Percentiles rank a stretch among this genome's conserved stretches.
phyloP scores from a whole-genome alignment of 2,888 invertebrate genomes.

The Xestia ashworthii region DNA sequence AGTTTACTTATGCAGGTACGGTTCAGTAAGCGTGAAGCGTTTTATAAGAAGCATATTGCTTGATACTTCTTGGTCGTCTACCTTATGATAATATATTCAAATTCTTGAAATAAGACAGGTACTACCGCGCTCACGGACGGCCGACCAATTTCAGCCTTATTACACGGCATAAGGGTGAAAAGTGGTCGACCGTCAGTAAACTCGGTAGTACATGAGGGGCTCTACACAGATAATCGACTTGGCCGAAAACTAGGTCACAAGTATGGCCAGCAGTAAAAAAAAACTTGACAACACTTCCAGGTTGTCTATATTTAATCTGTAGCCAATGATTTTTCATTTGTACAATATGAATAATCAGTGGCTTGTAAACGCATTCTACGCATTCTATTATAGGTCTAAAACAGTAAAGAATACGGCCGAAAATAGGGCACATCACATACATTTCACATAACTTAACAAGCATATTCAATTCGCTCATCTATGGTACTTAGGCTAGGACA shows the following conservation, averaged over 20 bases:
- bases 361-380: conserved; percentile 67
- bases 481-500: neutral
- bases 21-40: neutral
- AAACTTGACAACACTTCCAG: conserved; percentile 79
- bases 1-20: neutral
- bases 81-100: no score
- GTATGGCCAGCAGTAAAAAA: conserved; percentile 48
- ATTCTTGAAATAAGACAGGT: no score
- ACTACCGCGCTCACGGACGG: no score
- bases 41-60: no score
- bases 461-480: neutral
- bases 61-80: no score
- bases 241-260: conserved; percentile 21
- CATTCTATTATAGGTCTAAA: conserved; percentile 24
- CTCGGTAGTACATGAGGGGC: neutral
- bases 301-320: conserved; percentile 61
- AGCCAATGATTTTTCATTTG: conserved; percentile 84
- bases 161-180: neutral
- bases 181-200: neutral
- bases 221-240: no score
- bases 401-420: neutral
- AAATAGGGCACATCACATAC: conserved; percentile 7
- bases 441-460: neutral
- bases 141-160: conserved; percentile 2
- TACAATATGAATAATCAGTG: conserved; percentile 83